Conservation (phyloP, 2,113 vertebrate species). For the Mormyrus lacerda region DNA sequence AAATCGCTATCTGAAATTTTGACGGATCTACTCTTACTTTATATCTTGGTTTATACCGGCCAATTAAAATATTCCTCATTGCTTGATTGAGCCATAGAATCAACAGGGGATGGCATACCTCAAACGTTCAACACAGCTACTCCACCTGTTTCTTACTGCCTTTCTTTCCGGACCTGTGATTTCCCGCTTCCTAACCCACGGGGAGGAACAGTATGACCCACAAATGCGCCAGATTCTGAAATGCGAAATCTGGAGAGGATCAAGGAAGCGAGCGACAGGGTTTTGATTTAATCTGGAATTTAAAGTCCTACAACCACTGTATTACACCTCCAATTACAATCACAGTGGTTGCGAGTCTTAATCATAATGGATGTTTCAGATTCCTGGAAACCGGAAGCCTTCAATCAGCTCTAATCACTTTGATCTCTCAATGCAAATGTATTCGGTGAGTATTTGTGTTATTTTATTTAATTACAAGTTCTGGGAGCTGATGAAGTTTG, state of each 20-base stretch:
- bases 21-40: background rate
- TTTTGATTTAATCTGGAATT: constrained; percentile 17
- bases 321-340: constrained; percentile 5
- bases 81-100: background rate
- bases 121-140: background rate
- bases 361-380: background rate
- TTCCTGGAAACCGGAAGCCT: background rate
- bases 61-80: background rate
- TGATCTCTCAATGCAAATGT: background rate
- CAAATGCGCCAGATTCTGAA: background rate
- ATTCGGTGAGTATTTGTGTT: background rate
- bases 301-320: background rate
- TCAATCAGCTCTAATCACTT: background rate
- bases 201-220: background rate
- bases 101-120: background rate
- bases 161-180: background rate
- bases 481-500: background rate
- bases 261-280: background rate
- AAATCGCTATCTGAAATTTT: background rate
- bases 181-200: background rate
- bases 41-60: background rate
- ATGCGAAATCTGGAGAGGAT: background rate
- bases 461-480: constrained; percentile 12
- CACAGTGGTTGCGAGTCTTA: background rate
- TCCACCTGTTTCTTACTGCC: background rate